Conservation (phyloP, 2,113 vertebrate species). For the Octodon degus region DNA sequence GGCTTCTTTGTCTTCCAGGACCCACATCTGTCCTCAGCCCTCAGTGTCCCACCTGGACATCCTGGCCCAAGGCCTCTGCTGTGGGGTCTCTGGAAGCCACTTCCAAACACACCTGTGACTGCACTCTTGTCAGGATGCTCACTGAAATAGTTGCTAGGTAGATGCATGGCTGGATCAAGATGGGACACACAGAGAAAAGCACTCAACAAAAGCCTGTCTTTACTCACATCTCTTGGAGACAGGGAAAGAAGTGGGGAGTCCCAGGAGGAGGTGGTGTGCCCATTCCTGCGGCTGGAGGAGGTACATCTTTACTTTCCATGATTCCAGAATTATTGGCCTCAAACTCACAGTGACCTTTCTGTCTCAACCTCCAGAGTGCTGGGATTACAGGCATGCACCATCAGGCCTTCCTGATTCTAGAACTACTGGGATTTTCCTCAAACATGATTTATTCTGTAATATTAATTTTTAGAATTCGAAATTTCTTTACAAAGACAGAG, state of each 20-base stretch:
- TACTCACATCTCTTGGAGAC: accelerated
- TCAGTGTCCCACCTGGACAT: accelerated
- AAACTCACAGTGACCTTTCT: background rate
- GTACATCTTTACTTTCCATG: accelerated
- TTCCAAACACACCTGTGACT: accelerated
- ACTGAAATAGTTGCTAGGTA: too few species aligned
- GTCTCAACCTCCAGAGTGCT: background rate
- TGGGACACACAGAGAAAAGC: too few species aligned
- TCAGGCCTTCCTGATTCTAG: background rate
- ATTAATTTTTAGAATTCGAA: conserved; percentile 13
- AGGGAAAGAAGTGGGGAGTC: accelerated
- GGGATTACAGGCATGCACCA: background rate
- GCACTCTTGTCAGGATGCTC: accelerated
- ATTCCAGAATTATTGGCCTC: background rate
- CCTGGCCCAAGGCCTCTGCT: accelerated
- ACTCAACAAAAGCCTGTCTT: accelerated
- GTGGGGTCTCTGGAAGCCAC: background rate
- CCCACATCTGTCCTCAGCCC: accelerated
- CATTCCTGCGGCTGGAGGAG: background rate
- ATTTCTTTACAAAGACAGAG: background rate
- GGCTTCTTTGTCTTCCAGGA: background rate
- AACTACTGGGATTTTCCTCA: background rate
- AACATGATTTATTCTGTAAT: background rate
- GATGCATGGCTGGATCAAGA: accelerated
- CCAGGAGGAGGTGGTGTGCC: accelerated